Percentiles rank a stretch among this genome's conserved stretches.
Conservation (phyloP, 2,113 vertebrate genomes). For the Stegostoma tigrinum region DNA sequence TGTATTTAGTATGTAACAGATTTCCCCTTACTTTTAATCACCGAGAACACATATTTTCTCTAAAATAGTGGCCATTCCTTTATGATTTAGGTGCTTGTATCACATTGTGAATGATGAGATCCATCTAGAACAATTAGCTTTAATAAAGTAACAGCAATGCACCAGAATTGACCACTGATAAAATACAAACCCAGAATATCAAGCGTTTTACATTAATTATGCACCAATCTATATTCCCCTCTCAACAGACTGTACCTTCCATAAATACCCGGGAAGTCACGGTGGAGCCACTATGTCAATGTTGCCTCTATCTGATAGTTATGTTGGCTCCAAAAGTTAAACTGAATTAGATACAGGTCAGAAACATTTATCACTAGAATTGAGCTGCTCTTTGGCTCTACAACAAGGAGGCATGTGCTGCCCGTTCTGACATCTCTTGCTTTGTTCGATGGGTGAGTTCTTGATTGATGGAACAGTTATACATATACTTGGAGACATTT, state of each 20-base stretch:
- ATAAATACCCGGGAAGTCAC: not conserved
- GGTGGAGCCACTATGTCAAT: not conserved
- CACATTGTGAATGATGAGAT: not conserved
- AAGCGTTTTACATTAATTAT: not conserved
- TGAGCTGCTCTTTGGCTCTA: not conserved
- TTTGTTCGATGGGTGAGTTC: not conserved
- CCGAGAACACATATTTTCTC: not conserved
- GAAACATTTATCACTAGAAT: not conserved
- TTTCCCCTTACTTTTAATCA: not conserved
- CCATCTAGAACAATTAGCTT: constrained; percentile 13
- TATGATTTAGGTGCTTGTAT: not conserved
- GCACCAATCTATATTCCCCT: not conserved
- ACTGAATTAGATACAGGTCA: not conserved
- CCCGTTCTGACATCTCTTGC: not conserved
- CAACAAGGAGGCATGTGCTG: not conserved
- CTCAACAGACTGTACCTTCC: not conserved
- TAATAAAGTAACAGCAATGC: not conserved
- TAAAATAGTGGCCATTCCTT: not conserved
- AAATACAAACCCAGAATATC: not conserved
- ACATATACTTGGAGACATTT: not conserved
- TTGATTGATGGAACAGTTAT: not conserved
- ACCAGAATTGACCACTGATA: not conserved
- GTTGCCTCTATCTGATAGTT: not conserved
- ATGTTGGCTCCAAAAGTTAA: not conserved
- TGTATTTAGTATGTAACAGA: not conserved